Conservation (phyloP, 2,888 invertebrate genomes). For the Phyto melanocephala region DNA sequence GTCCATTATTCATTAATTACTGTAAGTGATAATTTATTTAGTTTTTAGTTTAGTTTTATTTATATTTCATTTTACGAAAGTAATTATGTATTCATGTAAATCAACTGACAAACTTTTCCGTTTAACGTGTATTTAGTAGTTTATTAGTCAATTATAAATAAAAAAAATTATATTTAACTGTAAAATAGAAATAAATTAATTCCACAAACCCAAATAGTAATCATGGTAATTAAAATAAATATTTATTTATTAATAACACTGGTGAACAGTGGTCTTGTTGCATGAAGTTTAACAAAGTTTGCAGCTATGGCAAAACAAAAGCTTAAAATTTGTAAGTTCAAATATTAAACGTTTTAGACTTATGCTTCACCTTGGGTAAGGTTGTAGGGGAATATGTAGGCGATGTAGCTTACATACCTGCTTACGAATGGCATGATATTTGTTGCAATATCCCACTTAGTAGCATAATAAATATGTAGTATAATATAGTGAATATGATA, state of each 20-base stretch:
- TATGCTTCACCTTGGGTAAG: too few species aligned
- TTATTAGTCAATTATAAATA: background rate
- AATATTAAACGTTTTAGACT: too few species aligned
- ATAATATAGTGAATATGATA: too few species aligned
- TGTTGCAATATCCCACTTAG: too few species aligned
- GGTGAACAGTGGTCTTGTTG: too few species aligned
- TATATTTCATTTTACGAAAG: background rate
- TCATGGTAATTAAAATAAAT: background rate
- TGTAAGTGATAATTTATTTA: conserved; percentile 11
- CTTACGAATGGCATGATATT: too few species aligned
- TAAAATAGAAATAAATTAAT: background rate
- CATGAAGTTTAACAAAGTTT: too few species aligned
- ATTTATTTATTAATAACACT: background rate
- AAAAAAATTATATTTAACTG: background rate
- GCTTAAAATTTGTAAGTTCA: too few species aligned
- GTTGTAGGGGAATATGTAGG: too few species aligned
- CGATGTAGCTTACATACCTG: too few species aligned
- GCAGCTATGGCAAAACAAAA: too few species aligned
- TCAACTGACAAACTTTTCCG: background rate
- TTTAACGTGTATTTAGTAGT: background rate
- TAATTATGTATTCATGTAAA: background rate
- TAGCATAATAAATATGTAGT: too few species aligned
- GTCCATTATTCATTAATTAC: background rate
- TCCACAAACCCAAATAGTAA: background rate
- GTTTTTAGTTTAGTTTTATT: conserved; percentile 10